Conservation (phyloP, 1,140 invertebrate genomes). For the Meloidogyne floridensis region DNA sequence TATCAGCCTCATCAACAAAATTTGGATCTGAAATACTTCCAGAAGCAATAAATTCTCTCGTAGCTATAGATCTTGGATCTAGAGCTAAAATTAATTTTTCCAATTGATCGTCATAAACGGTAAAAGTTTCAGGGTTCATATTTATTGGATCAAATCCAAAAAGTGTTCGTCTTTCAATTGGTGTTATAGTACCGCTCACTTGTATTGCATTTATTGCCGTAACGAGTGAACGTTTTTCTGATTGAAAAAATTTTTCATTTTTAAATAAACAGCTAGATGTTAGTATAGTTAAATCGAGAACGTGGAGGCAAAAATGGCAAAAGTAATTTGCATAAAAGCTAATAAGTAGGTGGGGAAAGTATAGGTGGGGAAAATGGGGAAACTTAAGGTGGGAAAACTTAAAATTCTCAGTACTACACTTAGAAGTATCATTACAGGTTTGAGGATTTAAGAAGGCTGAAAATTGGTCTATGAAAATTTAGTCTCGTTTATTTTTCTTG, state of each 20-base stretch:
- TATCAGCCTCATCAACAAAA: background rate
- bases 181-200: background rate
- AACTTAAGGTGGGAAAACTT: too few species aligned
- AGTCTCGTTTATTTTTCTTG: too few species aligned
- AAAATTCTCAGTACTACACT: too few species aligned
- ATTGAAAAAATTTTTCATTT: background rate
- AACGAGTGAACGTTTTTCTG: background rate
- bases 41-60: background rate
- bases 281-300: too few species aligned
- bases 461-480: too few species aligned
- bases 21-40: background rate
- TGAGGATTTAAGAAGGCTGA: too few species aligned
- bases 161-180: background rate
- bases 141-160: background rate
- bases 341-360: too few species aligned
- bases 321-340: too few species aligned
- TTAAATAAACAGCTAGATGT: too few species aligned
- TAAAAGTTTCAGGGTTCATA: background rate
- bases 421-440: too few species aligned
- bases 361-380: too few species aligned
- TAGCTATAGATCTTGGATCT: background rate
- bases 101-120: background rate
- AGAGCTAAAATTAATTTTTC: background rate
- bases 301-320: too few species aligned
- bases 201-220: background rate